Percentiles rank a stretch among this genome's conserved stretches.
phyloP scores from a whole-genome alignment of 1,140 invertebrate genomes.

The Bombus confusus region DNA sequence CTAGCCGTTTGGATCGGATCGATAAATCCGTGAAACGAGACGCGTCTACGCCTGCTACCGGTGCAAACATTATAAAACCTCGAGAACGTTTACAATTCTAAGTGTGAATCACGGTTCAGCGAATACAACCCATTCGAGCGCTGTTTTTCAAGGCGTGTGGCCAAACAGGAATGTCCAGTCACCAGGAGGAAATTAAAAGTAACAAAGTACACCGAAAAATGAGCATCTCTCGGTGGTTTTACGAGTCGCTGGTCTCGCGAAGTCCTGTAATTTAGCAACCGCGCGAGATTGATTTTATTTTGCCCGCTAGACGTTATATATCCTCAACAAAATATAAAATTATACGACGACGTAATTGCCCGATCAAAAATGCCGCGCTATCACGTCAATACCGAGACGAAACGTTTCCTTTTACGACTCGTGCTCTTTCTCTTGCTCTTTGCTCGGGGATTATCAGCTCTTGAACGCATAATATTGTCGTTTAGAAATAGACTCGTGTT shows the following conservation, averaged over 20 bases:
- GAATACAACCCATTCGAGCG: background rate
- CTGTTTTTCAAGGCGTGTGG: background rate
- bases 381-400: too few relatives aligned
- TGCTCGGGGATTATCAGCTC: background rate
- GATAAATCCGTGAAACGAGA: constrained; percentile 38
- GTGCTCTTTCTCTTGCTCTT: background rate
- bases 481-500: too few relatives aligned
- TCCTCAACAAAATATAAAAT: constrained; percentile 16
- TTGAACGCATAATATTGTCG: too few relatives aligned
- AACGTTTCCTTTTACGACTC: constrained; percentile 12
- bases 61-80: background rate
- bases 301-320: background rate
- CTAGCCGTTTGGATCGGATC: constrained; percentile 5
- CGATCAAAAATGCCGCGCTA: constrained; percentile 4
- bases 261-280: constrained; percentile 42
- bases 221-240: constrained; percentile 27
- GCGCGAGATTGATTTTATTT: constrained; percentile 58
- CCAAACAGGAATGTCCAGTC: constrained; percentile 14
- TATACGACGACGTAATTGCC: constrained; percentile 21
- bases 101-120: background rate
- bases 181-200: constrained; percentile 32
- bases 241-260: constrained; percentile 17
- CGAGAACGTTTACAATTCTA: background rate
- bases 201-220: constrained; percentile 28
- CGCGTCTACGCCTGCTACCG: background rate